A percentile compares a stretch with the other conserved stretches of the same genome.
phyloP scores from a whole-genome alignment of 1,140 invertebrate species.

The Drosophila nigromelanica region DNA sequence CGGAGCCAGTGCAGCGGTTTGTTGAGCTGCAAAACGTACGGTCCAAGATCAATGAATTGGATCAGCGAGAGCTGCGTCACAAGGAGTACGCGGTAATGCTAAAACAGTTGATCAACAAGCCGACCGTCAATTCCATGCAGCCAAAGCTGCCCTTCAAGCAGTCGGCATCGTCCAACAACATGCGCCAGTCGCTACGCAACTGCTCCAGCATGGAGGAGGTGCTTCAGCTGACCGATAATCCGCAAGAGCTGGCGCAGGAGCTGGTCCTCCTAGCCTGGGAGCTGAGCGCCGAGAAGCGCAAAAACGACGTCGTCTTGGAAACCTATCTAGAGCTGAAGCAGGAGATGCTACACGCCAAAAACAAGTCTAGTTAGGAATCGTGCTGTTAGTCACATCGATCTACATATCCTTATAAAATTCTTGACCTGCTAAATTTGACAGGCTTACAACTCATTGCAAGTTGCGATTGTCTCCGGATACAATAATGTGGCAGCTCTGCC shows the following conservation, averaged over 20 bases:
- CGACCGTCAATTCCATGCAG: not conserved
- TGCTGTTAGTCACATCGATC: not conserved
- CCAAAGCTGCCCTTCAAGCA: constrained; percentile 6
- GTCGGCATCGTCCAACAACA: not conserved
- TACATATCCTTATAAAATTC: too few relatives aligned
- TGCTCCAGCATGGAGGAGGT: constrained; percentile 25
- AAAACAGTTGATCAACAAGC: constrained; percentile 1
- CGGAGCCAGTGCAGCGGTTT: constrained; percentile 19
- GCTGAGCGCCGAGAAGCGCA: constrained; percentile 10
- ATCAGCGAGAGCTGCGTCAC: constrained; percentile 30
- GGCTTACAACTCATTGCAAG: too few relatives aligned
- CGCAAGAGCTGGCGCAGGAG: constrained; percentile 19
- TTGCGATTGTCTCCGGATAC: too few relatives aligned
- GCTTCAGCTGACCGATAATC: constrained; percentile 3
- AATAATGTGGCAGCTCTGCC: too few relatives aligned
- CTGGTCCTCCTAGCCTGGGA: constrained; percentile 8
- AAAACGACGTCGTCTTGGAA: constrained; percentile 5
- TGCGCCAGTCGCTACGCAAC: not conserved
- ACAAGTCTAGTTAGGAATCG: not conserved
- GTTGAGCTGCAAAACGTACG: constrained; percentile 29
- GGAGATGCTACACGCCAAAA: not conserved
- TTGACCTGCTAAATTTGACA: not conserved
- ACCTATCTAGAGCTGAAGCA: constrained; percentile 28
- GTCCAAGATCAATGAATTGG: constrained; percentile 31
- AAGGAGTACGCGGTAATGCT: constrained; percentile 21